These are phyloP conservation scores for Eublepharis macularius DNA, from an alignment of 2,113 vertebrate species.

Conservation along the genomic window DNA sequence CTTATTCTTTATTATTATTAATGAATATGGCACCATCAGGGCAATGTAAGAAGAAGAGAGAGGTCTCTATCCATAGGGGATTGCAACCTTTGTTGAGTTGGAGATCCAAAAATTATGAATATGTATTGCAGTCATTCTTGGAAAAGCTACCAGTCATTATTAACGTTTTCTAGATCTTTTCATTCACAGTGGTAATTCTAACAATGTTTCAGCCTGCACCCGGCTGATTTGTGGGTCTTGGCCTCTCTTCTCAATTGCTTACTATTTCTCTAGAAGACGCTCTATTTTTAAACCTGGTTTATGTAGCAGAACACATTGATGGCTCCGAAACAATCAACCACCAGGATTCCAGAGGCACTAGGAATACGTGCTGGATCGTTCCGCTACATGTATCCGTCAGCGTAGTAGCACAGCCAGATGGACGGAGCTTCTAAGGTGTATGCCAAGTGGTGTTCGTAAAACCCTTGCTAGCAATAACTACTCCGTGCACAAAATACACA, in stretches of 20 bases:
- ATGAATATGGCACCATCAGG: neutral
- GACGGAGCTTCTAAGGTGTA: conserved; percentile 36
- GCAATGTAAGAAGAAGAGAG: too few species aligned
- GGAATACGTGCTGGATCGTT: conserved; percentile 39
- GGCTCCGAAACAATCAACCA: conserved; percentile 56
- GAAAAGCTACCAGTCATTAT: too few species aligned
- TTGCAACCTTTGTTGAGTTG: too few species aligned
- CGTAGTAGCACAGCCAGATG: conserved; percentile 30
- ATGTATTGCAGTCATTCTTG: too few species aligned
- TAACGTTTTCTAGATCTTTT: too few species aligned
- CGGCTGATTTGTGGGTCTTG: conserved; percentile 44
- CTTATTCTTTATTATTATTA: neutral
- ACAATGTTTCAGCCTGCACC: conserved; percentile 30
- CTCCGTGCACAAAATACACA: conserved; percentile 14
- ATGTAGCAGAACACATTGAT: conserved; percentile 49
- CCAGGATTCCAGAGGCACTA: conserved; percentile 55
- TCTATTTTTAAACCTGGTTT: conserved; percentile 55
- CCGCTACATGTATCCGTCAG: conserved; percentile 16
- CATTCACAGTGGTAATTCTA: too few species aligned
- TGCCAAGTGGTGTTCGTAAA: conserved; percentile 28
- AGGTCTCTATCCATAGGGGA: too few species aligned
- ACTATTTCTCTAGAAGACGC: conserved; percentile 40
- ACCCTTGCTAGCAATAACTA: neutral
- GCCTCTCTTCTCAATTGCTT: conserved; percentile 28
- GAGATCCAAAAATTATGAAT: too few species aligned